These are phyloP conservation scores for Galeopterus variegatus DNA, from an alignment of 2,113 vertebrate genomes.

Conservation along the genomic window DNA sequence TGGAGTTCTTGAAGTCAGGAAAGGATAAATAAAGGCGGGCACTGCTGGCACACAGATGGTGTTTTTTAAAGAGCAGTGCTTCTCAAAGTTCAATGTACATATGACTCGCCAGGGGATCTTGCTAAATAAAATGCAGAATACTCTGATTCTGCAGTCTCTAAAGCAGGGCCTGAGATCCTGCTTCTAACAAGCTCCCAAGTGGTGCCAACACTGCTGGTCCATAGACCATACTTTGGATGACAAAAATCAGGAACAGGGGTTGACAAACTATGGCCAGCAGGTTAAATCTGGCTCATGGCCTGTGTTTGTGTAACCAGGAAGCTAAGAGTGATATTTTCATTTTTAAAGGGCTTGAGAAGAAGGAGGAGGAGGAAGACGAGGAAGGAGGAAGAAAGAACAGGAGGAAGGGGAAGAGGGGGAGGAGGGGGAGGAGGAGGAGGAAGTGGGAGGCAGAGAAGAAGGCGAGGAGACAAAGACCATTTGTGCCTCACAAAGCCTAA, in stretches of 20 bases:
- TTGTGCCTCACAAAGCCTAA: neutral
- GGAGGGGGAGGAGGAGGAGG: neutral
- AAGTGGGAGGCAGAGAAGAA: neutral
- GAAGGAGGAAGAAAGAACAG: neutral
- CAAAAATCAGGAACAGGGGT: neutral
- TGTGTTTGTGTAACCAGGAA: neutral
- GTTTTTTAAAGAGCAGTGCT: neutral
- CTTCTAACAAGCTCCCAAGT: neutral
- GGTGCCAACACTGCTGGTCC: neutral
- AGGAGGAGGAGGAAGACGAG: neutral
- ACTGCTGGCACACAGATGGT: neutral
- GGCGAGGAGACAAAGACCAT: neutral
- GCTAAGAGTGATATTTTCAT: neutral
- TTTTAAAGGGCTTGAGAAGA: neutral
- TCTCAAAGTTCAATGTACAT: neutral
- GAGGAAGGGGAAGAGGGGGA: neutral
- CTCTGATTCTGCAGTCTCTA: neutral
- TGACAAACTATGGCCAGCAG: neutral
- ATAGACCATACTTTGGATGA: neutral
- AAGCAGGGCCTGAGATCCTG: neutral
- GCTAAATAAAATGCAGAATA: neutral
- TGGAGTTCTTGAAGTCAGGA: neutral
- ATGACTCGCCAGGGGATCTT: neutral
- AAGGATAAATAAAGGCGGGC: neutral
- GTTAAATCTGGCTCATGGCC: neutral